These are phyloP conservation scores for Scaptomyza polygonia DNA, from an alignment of 2,888 invertebrate species.

Conservation along the genomic window DNA sequence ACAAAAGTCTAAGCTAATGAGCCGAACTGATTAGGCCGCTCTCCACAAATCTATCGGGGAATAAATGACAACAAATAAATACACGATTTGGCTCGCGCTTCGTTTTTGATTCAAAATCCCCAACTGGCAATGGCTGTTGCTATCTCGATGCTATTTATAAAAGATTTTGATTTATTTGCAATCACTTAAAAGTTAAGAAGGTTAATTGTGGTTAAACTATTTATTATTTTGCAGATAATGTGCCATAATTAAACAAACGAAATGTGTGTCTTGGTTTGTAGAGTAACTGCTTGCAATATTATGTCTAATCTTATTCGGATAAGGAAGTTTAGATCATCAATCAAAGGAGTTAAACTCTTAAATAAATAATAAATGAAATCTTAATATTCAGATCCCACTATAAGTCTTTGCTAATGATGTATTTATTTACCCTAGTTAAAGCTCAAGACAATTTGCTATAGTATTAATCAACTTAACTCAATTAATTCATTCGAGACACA, in stretches of 20 bases:
- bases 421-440: background rate
- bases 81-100: slow-evolving; percentile 72
- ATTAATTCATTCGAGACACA: slow-evolving; percentile 10
- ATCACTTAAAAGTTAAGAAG: slow-evolving; percentile 69
- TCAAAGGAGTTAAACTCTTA: slow-evolving; percentile 16
- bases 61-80: slow-evolving; percentile 53
- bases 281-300: slow-evolving; percentile 33
- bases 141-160: slow-evolving; percentile 39
- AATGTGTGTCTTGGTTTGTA: slow-evolving; percentile 1
- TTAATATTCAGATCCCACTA: background rate
- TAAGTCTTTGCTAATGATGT: background rate
- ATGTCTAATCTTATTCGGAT: slow-evolving; percentile 37
- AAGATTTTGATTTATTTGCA: slow-evolving; percentile 68
- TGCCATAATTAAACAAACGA: slow-evolving; percentile 22
- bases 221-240: slow-evolving; percentile 70
- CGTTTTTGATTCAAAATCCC: slow-evolving; percentile 56
- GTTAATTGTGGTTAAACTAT: slow-evolving; percentile 72
- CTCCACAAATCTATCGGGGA: slow-evolving; percentile 41
- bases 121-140: slow-evolving; percentile 34
- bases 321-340: slow-evolving; percentile 55
- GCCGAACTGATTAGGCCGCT: slow-evolving; percentile 23
- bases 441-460: background rate
- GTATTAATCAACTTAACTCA: background rate
- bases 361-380: slow-evolving; percentile 1
- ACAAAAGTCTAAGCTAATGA: slow-evolving; percentile 50